Evolutionary conservation across 2,888 invertebrate genomes (phyloP).

Genomic region (Liodrosophila aerea): DNA sequence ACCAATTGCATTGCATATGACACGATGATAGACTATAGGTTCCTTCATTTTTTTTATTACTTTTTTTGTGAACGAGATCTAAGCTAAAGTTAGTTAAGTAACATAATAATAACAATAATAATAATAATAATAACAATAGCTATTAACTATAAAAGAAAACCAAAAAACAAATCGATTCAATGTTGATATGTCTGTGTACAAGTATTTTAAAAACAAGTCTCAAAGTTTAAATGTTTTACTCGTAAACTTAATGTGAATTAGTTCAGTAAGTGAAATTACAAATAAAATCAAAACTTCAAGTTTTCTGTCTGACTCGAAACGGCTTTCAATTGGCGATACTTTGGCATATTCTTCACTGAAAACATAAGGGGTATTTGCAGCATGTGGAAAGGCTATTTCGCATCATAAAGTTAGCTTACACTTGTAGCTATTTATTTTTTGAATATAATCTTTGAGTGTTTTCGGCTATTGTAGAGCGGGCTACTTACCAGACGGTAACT

Average conservation of each 20-base stretch:
- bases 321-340: constrained; percentile 14
- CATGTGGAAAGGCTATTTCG: too few species aligned
- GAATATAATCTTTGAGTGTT: too few species aligned
- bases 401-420: too few species aligned
- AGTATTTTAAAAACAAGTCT: constrained; percentile 41
- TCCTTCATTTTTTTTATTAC: constrained; percentile 14
- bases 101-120: not conserved
- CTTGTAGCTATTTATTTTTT: too few species aligned
- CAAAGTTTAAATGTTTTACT: constrained; percentile 46
- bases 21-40: constrained; percentile 29
- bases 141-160: too few species aligned
- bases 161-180: constrained; percentile 31
- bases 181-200: constrained; percentile 64
- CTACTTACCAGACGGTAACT: too few species aligned
- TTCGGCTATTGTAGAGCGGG: too few species aligned
- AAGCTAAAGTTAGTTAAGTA: constrained; percentile 1
- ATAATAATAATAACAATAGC: too few species aligned
- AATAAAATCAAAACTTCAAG: constrained; percentile 47
- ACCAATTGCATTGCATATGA: constrained; percentile 16
- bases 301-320: constrained; percentile 57
- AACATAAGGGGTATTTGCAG: too few species aligned
- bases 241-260: constrained; percentile 36
- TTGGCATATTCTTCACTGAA: too few species aligned
- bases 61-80: constrained; percentile 20
- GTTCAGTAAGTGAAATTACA: constrained; percentile 26